Evolutionary conservation across 35 echinoderm and acorn worm genomes (phyloP).

Genomic region (Chiridota heheva): DNA sequence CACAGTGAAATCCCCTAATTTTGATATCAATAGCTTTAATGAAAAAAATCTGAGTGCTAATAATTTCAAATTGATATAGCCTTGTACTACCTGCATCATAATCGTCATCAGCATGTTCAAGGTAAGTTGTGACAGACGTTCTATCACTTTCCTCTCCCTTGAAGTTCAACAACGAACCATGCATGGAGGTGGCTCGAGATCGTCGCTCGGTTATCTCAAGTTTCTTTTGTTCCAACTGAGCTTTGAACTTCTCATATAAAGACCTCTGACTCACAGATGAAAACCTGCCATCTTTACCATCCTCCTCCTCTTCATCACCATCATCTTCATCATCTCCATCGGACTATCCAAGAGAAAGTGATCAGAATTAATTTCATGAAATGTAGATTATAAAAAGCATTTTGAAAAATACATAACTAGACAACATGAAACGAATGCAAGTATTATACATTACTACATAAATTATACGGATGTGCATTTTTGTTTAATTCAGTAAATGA

Average conservation of each 20-base stretch:
- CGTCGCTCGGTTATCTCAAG: slow-evolving; percentile 72
- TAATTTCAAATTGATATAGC: too few relatives aligned
- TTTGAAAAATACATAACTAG: not conserved
- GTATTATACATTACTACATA: not conserved
- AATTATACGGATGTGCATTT: not conserved
- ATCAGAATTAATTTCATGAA: not conserved
- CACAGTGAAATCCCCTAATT: too few relatives aligned
- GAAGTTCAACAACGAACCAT: slow-evolving; percentile 83
- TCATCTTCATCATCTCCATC: slow-evolving; percentile 22
- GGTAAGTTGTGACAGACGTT: not conserved
- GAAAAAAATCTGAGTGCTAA: too few relatives aligned
- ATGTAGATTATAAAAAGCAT: not conserved
- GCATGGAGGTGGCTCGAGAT: slow-evolving; percentile 89
- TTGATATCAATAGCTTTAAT: too few relatives aligned
- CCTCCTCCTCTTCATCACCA: slow-evolving; percentile 42
- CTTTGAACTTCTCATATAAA: slow-evolving; percentile 79
- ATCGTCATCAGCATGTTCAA: too few relatives aligned
- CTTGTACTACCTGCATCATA: too few relatives aligned
- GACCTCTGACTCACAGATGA: slow-evolving; percentile 75
- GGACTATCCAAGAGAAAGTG: not conserved
- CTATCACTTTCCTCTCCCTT: not conserved
- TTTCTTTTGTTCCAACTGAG: slow-evolving; percentile 80
- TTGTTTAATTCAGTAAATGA: too few relatives aligned
- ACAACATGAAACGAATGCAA: not conserved
- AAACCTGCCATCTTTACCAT: slow-evolving; percentile 53